Conservation (phyloP, 2,888 invertebrate species). For the Xanthia icteritia region DNA sequence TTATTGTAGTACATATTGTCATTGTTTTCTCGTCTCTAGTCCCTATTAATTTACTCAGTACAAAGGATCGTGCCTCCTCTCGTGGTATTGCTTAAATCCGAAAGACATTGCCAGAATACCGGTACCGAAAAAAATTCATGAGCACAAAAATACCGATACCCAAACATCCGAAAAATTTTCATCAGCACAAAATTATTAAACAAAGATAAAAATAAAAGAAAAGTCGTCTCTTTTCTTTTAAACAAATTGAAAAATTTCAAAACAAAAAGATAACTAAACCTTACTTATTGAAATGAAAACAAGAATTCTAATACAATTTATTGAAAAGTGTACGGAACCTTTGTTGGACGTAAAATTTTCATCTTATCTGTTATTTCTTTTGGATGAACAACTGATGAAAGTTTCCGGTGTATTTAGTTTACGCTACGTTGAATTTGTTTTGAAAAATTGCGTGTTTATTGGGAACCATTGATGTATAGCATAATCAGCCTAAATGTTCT, state of each 20-base stretch:
- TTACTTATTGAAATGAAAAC: constrained; percentile 46
- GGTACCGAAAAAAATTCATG: too few species aligned
- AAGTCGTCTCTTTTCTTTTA: background rate
- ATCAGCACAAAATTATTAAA: background rate
- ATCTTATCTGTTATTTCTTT: constrained; percentile 31
- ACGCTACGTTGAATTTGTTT: constrained; percentile 12
- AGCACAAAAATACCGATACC: too few species aligned
- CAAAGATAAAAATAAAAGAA: background rate
- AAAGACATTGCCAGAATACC: background rate
- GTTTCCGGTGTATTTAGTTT: constrained; percentile 27
- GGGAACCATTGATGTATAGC: background rate
- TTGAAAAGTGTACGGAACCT: constrained; percentile 6
- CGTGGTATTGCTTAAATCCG: background rate
- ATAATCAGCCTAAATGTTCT: too few species aligned
- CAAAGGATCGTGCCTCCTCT: background rate
- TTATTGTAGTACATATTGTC: too few species aligned
- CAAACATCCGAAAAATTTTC: background rate
- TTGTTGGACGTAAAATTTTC: constrained; percentile 19
- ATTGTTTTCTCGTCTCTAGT: background rate
- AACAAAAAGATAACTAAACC: background rate
- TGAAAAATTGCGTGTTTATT: constrained; percentile 6
- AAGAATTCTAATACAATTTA: constrained; percentile 21
- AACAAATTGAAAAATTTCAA: constrained; percentile 16
- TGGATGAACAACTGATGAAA: constrained; percentile 25
- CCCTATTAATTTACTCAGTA: constrained; percentile 8